Base-by-base conservation (phyloP, 2,888 invertebrate genomes). In the Hipparchia semele region DNA sequence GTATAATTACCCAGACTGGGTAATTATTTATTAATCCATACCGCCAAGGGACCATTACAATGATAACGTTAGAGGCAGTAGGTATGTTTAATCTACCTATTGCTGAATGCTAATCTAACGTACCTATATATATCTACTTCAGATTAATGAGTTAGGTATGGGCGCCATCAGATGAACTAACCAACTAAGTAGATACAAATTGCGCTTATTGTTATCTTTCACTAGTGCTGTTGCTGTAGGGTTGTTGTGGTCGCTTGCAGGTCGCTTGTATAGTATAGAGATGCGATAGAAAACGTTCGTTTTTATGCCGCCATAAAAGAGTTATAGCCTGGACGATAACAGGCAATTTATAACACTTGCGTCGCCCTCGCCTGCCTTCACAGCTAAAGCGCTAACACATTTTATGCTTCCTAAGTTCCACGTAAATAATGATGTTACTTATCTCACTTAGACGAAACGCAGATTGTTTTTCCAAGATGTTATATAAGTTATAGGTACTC, bases 281-380 rank as follows among this genome's bases (percentile, higher is more conserved):
- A 66, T 72, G 54, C 70, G 70, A 65, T 71, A 73, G 71, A 68
- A 75, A 75, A 71, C 65, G 70, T 70, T 75, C 83, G 83, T 86
- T 84, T 90, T 90, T 89, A 90, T 89, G 83, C 87, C 82, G 80
- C 82, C 82, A 87, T 91, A 90, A 90, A 90, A 84, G 84, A 87
- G 88, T 89, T 90, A 90, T 89, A 87, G 89, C 87, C 82, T 76
- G 75, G 80, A 81, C 87, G 89, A 90, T 91, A 90, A 87, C 87
- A 80, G 78, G 79, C 87, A 86, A 90, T 90, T 89, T 90, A 90
- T 88, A 90, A 89, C 88, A 87, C 88, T 89, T 72, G 72, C 65
- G 71, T 66, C 56, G 64, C 66, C 65, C 66, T 74, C 73, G 62
- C 67, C 68, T 60, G 70, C 68, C 73, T 68, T 71, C 71, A 56